A percentile compares a stretch with the other conserved stretches of the same genome.
Evolutionary conservation across 2,113 vertebrate species (phyloP).

Genomic region (Barnardius zonarius): DNA sequence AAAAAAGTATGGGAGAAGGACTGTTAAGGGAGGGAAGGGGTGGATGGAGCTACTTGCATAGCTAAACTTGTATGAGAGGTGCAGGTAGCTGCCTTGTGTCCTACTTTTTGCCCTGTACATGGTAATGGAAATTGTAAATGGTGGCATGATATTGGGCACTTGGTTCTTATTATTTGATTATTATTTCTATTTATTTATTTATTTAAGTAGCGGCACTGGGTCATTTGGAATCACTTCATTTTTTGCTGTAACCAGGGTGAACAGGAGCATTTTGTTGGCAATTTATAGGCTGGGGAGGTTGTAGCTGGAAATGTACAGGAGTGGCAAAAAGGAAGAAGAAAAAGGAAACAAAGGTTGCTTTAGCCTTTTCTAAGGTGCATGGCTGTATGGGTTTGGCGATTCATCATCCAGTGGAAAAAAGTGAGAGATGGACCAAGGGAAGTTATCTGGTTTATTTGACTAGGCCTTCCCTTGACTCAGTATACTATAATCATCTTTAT

Average conservation of each 20-base stretch:
- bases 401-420: conserved; percentile 36
- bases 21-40: rapidly evolving
- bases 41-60: background rate
- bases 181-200: background rate
- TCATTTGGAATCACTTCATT: background rate
- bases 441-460: conserved; percentile 24
- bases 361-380: conserved; percentile 18
- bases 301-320: background rate
- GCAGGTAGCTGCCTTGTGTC: background rate
- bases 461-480: conserved; percentile 1
- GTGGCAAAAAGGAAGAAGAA: background rate
- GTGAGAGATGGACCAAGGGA: background rate
- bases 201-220: background rate
- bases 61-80: background rate
- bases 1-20: background rate
- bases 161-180: conserved; percentile 44
- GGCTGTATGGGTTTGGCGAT: conserved; percentile 8
- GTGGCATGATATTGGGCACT: conserved; percentile 57
- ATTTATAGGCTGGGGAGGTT: conserved; percentile 45
- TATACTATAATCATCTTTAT: conserved; percentile 39
- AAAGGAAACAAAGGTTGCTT: conserved; percentile 75
- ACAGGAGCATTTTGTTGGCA: conserved; percentile 71
- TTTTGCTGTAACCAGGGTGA: conserved; percentile 66
- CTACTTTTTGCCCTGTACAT: conserved; percentile 24
- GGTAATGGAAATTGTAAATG: background rate